Percentiles rank a stretch among this genome's conserved stretches.
phyloP scores from a whole-genome alignment of 1,140 invertebrate species.

The Drosophila parabipectinata region DNA sequence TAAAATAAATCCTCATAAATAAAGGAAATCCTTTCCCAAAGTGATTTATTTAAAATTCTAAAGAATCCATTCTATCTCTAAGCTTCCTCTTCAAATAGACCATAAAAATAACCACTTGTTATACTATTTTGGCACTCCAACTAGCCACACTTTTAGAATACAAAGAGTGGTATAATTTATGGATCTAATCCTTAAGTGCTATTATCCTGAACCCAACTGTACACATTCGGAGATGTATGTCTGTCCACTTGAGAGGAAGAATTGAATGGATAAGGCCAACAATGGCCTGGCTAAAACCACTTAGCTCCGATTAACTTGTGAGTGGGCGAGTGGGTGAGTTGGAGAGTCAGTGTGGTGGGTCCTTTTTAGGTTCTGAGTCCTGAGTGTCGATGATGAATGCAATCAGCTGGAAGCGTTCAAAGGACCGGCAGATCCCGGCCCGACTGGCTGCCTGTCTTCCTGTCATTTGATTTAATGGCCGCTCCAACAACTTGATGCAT shows the following conservation, averaged over 20 bases:
- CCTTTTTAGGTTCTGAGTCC: conserved; percentile 2
- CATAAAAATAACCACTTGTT: not conserved
- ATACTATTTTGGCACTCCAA: not conserved
- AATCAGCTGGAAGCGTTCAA: conserved; percentile 61
- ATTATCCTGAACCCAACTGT: conserved; percentile 23
- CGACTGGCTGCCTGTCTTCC: conserved; percentile 31
- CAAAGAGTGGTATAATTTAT: conserved; percentile 26
- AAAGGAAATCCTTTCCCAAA: not conserved
- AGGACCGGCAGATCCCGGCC: conserved; percentile 41
- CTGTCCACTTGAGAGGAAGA: conserved; percentile 58
- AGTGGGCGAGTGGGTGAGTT: conserved; percentile 19
- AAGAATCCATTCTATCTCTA: not conserved
- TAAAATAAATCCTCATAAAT: no score
- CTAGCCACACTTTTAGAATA: conserved; percentile 7
- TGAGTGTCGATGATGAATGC: conserved; percentile 61
- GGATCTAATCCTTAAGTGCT: conserved; percentile 20
- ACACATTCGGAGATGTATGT: not conserved
- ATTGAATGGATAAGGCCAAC: conserved; percentile 57
- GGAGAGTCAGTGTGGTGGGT: not conserved
- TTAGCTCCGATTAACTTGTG: conserved; percentile 76
- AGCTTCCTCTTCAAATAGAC: not conserved
- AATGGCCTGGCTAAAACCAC: conserved; percentile 68
- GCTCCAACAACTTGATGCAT: conserved; percentile 66
- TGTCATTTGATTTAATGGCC: conserved; percentile 76
- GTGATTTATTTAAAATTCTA: not conserved